A percentile compares a stretch with the other conserved stretches of the same genome.
These are phyloP conservation scores for Melospiza georgiana DNA, from an alignment of 2,113 vertebrate genomes.

Conservation along the genomic window DNA sequence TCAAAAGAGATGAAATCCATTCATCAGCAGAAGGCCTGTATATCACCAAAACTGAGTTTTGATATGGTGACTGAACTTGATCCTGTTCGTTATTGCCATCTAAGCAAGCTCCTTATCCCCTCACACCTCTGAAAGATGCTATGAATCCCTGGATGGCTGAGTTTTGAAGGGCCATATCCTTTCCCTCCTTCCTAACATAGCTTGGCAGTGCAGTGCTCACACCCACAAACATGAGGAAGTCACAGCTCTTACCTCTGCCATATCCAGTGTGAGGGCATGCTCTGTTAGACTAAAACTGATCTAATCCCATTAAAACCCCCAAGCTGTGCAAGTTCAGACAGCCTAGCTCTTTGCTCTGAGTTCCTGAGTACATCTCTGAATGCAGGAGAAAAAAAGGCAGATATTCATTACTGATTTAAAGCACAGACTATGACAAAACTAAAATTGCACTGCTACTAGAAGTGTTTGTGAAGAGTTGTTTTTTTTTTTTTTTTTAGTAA, in stretches of 20 bases:
- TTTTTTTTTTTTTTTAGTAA: neutral
- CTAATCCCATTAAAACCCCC: neutral
- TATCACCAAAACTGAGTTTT: neutral
- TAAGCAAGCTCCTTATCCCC: neutral
- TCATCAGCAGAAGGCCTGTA: neutral
- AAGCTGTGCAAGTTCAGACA: neutral
- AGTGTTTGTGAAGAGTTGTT: neutral
- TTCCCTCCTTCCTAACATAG: neutral
- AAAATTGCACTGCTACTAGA: neutral
- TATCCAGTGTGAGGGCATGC: neutral
- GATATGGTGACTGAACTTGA: neutral
- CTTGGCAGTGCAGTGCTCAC: neutral
- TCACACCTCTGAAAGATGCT: neutral
- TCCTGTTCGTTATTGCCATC: neutral
- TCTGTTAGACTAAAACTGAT: neutral
- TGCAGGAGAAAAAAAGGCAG: neutral
- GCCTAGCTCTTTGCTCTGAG: neutral
- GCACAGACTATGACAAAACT: neutral
- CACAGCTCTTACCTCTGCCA: neutral
- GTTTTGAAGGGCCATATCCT: neutral
- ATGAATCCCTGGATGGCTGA: neutral
- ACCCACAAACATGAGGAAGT: neutral
- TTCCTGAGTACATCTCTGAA: neutral
- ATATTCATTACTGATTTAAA: neutral
- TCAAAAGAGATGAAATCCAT: neutral